These are phyloP conservation scores for Neopelma chrysocephalum DNA, from an alignment of 2,797 vertebrate genomes.

Conservation along the genomic window DNA sequence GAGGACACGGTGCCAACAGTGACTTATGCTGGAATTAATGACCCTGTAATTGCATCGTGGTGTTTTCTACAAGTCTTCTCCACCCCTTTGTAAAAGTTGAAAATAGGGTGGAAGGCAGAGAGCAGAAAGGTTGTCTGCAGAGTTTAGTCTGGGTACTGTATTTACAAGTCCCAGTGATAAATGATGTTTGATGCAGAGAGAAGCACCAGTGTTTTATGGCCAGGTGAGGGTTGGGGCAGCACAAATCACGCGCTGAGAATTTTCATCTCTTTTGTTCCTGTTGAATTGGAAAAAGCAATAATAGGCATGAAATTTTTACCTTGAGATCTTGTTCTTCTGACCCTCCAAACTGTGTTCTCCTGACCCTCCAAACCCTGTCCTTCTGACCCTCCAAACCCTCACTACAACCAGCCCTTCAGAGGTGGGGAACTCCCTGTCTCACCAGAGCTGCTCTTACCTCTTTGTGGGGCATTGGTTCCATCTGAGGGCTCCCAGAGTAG, in stretches of 20 bases:
- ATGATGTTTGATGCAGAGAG: background rate
- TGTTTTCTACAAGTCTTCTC: background rate
- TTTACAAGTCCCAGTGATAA: background rate
- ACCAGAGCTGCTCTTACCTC: background rate
- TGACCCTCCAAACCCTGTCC: background rate
- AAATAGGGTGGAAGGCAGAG: background rate
- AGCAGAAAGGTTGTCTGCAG: background rate
- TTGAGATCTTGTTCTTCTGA: background rate
- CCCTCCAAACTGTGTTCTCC: background rate
- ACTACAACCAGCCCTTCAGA: background rate
- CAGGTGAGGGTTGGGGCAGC: background rate
- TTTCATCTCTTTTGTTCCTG: background rate
- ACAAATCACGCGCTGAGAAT: fast-evolving
- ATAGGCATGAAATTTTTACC: background rate
- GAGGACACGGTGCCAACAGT: background rate
- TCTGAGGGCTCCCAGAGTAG: background rate
- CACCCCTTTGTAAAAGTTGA: background rate
- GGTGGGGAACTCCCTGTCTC: background rate
- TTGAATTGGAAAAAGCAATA: background rate
- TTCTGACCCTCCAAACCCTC: background rate
- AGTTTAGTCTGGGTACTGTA: background rate
- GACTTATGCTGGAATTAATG: background rate
- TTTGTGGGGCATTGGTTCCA: background rate
- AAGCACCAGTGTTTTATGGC: fast-evolving
- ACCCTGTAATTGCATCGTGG: background rate